Conservation (phyloP, 2,888 invertebrate genomes). For the Drosophila emarginata region DNA sequence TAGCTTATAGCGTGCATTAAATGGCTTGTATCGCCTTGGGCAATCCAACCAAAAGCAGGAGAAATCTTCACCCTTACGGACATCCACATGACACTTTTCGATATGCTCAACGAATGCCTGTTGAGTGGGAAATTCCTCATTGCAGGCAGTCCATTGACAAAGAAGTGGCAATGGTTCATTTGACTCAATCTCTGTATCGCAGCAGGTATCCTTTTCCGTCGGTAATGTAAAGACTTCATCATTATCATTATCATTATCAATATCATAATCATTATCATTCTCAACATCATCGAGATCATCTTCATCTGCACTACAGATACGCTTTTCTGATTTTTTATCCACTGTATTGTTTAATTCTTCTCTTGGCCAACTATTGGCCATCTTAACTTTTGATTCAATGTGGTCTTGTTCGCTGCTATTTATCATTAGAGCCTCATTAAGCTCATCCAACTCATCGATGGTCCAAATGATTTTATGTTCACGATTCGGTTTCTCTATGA, state of each 20-base stretch:
- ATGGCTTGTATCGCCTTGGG: slow-evolving; percentile 91
- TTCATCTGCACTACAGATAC: slow-evolving; percentile 53
- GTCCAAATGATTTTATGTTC: slow-evolving; percentile 82
- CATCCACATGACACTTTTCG: slow-evolving; percentile 93
- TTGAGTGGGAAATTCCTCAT: slow-evolving; percentile 90
- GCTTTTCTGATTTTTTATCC: not conserved
- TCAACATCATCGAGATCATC: slow-evolving; percentile 24
- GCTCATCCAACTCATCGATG: slow-evolving; percentile 78
- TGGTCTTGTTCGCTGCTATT: slow-evolving; percentile 26
- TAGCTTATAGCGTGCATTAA: slow-evolving; percentile 98
- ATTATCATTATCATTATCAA: not conserved
- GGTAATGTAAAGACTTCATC: slow-evolving; percentile 55
- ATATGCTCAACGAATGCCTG: slow-evolving; percentile 91
- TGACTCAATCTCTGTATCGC: slow-evolving; percentile 23
- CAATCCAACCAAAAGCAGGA: slow-evolving; percentile 98
- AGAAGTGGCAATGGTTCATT: slow-evolving; percentile 54
- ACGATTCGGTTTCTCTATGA: slow-evolving; percentile 79
- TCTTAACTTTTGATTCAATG: slow-evolving; percentile 1
- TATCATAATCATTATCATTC: slow-evolving; percentile 34
- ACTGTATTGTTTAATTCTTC: not conserved
- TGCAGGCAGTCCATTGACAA: slow-evolving; percentile 95
- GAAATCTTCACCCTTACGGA: slow-evolving; percentile 93
- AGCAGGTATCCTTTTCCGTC: slow-evolving; percentile 20
- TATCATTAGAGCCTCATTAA: slow-evolving; percentile 56
- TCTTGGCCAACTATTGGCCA: slow-evolving; percentile 11